phyloP scores from a whole-genome alignment of 2,113 vertebrate genomes.

The Crotophaga sulcirostris region DNA sequence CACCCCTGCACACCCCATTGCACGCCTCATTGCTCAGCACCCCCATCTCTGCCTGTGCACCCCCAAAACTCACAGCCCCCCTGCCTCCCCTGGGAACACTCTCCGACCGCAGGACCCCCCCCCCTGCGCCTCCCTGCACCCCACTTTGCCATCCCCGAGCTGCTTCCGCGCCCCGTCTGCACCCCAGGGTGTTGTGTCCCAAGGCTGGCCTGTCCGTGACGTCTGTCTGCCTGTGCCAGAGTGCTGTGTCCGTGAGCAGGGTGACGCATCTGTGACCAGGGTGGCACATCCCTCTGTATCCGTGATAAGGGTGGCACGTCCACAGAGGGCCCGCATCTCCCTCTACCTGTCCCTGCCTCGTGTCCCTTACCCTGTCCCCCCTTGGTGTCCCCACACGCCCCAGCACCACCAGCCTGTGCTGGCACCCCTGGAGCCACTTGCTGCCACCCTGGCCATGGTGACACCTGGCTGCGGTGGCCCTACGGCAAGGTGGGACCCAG shows the following conservation, averaged over 20 bases:
- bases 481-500: not conserved
- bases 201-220: not conserved
- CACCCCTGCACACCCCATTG: too few relatives aligned
- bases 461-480: not conserved
- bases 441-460: not conserved
- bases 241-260: not conserved
- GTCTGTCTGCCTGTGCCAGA: too few relatives aligned
- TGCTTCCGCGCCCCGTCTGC: not conserved
- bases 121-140: not conserved
- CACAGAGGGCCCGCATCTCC: not conserved
- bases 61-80: not conserved
- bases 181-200: not conserved
- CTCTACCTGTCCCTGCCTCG: not conserved
- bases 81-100: too few relatives aligned
- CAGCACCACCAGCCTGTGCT: not conserved
- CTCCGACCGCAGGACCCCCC: too few relatives aligned
- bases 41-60: not conserved
- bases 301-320: not conserved
- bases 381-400: not conserved
- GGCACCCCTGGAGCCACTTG: not conserved
- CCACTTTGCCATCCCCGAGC: too few relatives aligned
- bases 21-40: not conserved
- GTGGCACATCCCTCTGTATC: not conserved
- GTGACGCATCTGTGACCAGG: not conserved
- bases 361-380: not conserved